phyloP scores from a whole-genome alignment of 2,797 vertebrate genomes.

The Microtus californicus region DNA sequence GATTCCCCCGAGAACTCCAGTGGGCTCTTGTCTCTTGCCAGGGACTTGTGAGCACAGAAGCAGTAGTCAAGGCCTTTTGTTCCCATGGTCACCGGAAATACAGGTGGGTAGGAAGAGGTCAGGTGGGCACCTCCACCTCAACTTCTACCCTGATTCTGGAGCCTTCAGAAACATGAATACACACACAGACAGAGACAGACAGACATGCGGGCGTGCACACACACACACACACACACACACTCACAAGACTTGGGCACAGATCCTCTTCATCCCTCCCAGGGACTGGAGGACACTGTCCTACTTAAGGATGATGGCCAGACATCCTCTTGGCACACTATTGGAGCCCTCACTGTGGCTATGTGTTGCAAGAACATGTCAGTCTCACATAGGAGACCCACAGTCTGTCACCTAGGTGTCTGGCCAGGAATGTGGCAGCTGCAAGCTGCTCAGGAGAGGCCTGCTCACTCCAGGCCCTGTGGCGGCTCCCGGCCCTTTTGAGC shows the following conservation, averaged over 20 bases:
- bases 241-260: not conserved
- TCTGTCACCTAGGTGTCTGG: too few relatives aligned
- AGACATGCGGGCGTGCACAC: not conserved
- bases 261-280: too few relatives aligned
- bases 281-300: too few relatives aligned
- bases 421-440: not conserved
- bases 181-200: too few relatives aligned
- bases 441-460: slow-evolving; percentile 72
- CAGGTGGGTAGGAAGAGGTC: not conserved
- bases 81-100: not conserved
- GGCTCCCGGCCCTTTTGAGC: slow-evolving; percentile 93
- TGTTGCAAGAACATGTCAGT: not conserved
- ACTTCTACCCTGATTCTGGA: too few relatives aligned
- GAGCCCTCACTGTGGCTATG: not conserved
- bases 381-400: not conserved
- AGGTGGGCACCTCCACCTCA: too few relatives aligned
- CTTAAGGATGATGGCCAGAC: not conserved
- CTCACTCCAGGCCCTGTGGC: slow-evolving; percentile 94
- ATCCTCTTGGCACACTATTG: not conserved
- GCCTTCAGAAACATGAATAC: not conserved
- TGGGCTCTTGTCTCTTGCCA: too few relatives aligned
- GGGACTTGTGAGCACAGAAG: not conserved
- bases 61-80: not conserved
- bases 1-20: not conserved
- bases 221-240: too few relatives aligned